These are phyloP conservation scores for Himalopsyche anomala DNA, from an alignment of 2,888 invertebrate species.

Conservation along the genomic window DNA sequence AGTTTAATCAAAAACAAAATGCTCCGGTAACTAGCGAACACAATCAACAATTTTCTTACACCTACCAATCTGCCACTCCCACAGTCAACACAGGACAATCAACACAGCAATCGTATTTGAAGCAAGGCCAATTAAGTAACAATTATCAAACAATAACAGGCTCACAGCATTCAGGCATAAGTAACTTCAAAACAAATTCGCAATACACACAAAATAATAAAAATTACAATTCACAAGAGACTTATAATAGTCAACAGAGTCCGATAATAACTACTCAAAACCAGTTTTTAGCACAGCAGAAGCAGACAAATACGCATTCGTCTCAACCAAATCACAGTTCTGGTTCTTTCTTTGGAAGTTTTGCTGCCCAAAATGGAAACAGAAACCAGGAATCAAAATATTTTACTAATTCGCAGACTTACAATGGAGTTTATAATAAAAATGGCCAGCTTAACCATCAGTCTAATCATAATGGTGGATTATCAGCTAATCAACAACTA, in stretches of 20 bases:
- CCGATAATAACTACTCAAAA: not conserved
- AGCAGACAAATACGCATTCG: not conserved
- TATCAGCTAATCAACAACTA: not conserved
- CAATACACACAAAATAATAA: conserved; percentile 36
- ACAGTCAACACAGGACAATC: not conserved
- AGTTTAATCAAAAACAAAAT: not conserved
- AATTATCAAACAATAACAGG: not conserved
- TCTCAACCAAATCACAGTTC: not conserved
- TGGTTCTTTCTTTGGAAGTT: conserved; percentile 15
- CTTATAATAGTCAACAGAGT: conserved; percentile 22
- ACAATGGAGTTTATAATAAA: not conserved
- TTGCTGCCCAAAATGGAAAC: not conserved
- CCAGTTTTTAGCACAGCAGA: not conserved
- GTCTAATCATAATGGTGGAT: not conserved
- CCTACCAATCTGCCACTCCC: not conserved
- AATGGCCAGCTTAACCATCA: not conserved
- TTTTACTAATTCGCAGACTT: not conserved
- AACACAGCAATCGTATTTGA: not conserved
- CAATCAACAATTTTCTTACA: conserved; percentile 16
- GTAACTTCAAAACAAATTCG: conserved; percentile 24
- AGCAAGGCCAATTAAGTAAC: not conserved
- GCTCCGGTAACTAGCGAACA: not conserved
- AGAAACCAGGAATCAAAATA: conserved; percentile 15
- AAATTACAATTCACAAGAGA: not conserved
- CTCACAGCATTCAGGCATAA: not conserved